Evolutionary conservation across 2,888 invertebrate genomes (phyloP).

Genomic region (Tetramorium bicarinatum): DNA sequence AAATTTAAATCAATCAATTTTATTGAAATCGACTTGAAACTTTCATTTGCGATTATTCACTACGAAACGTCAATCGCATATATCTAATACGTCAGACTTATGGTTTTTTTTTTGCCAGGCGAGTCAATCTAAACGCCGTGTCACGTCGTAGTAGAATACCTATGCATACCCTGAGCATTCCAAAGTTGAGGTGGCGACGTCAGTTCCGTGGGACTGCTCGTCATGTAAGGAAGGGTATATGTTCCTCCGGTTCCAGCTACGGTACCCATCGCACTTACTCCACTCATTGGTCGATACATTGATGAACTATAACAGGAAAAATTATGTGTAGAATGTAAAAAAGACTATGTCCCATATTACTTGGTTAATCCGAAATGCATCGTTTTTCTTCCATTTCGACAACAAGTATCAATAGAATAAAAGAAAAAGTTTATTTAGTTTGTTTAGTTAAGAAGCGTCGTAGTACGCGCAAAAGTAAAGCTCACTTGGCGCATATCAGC

Average conservation of each 20-base stretch:
- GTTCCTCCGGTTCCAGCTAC: conserved; percentile 60
- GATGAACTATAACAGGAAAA: conserved; percentile 77
- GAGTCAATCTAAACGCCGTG: not conserved
- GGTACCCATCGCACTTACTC: conserved; percentile 74
- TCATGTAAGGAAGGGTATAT: conserved; percentile 79
- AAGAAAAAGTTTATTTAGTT: not conserved
- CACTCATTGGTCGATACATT: conserved; percentile 80
- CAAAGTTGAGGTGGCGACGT: conserved; percentile 78
- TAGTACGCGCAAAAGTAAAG: not conserved
- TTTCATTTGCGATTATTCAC: not conserved
- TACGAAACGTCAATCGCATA: not conserved
- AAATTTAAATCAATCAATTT: not conserved
- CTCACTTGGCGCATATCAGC: not conserved
- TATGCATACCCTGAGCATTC: conserved; percentile 80
- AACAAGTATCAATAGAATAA: not conserved
- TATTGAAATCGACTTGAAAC: not conserved
- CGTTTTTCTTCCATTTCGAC: not conserved
- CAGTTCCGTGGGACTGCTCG: conserved; percentile 79
- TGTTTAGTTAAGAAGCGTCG: not conserved
- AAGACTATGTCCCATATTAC: not conserved
- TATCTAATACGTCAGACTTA: not conserved
- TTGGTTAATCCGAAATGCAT: not conserved
- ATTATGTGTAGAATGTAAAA: not conserved
- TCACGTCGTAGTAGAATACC: conserved; percentile 11
- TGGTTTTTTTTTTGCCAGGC: too few species aligned